Percentiles rank a stretch among this genome's conserved stretches.
These are phyloP conservation scores for Agrotis puta DNA, from an alignment of 2,888 invertebrate species.

Conservation along the genomic window DNA sequence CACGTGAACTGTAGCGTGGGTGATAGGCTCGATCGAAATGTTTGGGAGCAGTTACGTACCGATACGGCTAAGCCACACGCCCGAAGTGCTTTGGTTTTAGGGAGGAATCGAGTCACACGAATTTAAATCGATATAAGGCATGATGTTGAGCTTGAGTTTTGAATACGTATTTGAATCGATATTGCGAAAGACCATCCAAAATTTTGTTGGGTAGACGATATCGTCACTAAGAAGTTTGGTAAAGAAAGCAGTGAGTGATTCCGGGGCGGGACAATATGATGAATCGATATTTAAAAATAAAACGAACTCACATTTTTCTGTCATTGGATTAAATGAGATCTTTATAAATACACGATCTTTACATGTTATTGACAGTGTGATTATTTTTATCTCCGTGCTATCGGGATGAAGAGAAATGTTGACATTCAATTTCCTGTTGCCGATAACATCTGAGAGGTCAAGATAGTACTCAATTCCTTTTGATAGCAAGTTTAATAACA, in stretches of 20 bases:
- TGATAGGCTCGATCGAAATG: conserved; percentile 23
- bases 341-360: conserved; percentile 32
- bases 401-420: conserved; percentile 45
- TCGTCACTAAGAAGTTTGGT: not conserved
- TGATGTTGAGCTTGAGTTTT: not conserved
- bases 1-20: conserved; percentile 35
- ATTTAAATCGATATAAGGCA: conserved; percentile 41
- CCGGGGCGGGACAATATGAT: not conserved
- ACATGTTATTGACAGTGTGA: conserved; percentile 26
- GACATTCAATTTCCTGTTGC: conserved; percentile 52
- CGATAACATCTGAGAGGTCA: conserved; percentile 37
- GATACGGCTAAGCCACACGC: conserved; percentile 31
- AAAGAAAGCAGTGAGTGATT: not conserved
- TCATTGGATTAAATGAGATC: conserved; percentile 6
- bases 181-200: not conserved
- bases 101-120: conserved; percentile 27
- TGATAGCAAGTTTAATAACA: conserved; percentile 27
- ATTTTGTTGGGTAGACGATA: not conserved
- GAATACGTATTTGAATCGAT: conserved; percentile 10
- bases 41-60: conserved; percentile 52
- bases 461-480: conserved; percentile 13
- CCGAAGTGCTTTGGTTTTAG: conserved; percentile 39
- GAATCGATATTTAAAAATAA: not conserved
- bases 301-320: not conserved
- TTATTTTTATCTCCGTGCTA: conserved; percentile 48